Evolutionary conservation across 2,797 vertebrate species (phyloP).

Genomic region (Alauda arvensis): DNA sequence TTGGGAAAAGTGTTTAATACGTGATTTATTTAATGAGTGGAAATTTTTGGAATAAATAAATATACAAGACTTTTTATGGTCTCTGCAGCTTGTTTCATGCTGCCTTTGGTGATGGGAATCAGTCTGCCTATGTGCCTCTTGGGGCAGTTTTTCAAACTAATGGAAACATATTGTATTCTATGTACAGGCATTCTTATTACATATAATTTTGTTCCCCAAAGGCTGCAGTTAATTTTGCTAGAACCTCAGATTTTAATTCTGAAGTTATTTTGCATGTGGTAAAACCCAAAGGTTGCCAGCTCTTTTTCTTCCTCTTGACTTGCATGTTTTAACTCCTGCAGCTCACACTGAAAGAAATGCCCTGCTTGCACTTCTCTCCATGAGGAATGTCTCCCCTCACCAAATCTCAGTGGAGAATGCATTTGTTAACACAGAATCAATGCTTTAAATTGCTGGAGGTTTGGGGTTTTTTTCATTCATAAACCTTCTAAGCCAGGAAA

Average conservation of each 20-base stretch:
- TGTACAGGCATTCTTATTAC: neutral
- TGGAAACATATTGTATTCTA: neutral
- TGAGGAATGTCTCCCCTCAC: neutral
- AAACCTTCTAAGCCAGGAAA: neutral
- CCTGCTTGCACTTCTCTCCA: rapidly evolving
- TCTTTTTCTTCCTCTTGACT: neutral
- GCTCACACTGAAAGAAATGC: neutral
- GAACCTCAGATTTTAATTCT: neutral
- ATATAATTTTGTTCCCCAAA: neutral
- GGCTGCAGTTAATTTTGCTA: neutral
- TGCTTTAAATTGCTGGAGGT: neutral
- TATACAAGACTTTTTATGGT: neutral
- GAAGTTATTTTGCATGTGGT: neutral
- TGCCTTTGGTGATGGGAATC: neutral
- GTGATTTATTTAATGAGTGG: neutral
- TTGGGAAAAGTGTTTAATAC: neutral
- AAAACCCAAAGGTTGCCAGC: neutral
- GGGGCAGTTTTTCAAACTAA: neutral
- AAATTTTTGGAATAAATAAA: neutral
- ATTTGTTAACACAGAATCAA: neutral
- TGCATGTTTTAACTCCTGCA: neutral
- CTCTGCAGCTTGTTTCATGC: neutral
- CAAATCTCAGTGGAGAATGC: neutral
- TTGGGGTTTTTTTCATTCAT: neutral
- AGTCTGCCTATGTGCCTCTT: neutral